A percentile compares a stretch with the other conserved stretches of the same genome.
These are phyloP conservation scores for Cheilosia vernalis DNA, from an alignment of 2,888 invertebrate species.

Conservation along the genomic window DNA sequence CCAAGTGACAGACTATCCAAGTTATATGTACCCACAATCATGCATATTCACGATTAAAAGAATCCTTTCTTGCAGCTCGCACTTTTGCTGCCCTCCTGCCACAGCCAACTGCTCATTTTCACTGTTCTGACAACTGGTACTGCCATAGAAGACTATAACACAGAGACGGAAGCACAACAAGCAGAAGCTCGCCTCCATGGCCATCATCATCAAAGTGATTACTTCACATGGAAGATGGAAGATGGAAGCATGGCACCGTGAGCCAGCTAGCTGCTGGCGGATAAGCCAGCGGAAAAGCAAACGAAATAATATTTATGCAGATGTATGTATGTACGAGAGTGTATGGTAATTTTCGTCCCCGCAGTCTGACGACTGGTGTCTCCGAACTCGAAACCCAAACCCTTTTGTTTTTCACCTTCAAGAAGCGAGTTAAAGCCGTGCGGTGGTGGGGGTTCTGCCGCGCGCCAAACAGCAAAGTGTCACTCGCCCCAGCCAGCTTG, in stretches of 20 bases:
- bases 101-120: conserved; percentile 62
- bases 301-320: conserved; percentile 63
- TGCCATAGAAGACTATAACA: not conserved
- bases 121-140: conserved; percentile 38
- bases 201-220: conserved; percentile 71
- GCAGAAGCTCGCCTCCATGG: conserved; percentile 20
- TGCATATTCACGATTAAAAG: conserved; percentile 62
- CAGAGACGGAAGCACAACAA: conserved; percentile 57
- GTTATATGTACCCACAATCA: not conserved
- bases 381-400: conserved; percentile 50
- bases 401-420: conserved; percentile 68
- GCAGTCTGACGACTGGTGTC: conserved; percentile 43
- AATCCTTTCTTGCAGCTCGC: conserved; percentile 39
- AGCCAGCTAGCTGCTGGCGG: not conserved
- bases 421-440: not conserved
- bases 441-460: not conserved
- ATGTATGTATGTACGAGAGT: conserved; percentile 4
- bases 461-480: conserved; percentile 46
- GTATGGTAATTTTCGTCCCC: conserved; percentile 37
- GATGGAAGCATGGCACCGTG: conserved; percentile 48
- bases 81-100: conserved; percentile 17
- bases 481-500: conserved; percentile 27
- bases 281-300: conserved; percentile 33
- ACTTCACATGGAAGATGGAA: conserved; percentile 50
- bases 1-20: conserved; percentile 15